phyloP scores from a whole-genome alignment of 1,140 invertebrate genomes.

The Ruditapes philippinarum region DNA sequence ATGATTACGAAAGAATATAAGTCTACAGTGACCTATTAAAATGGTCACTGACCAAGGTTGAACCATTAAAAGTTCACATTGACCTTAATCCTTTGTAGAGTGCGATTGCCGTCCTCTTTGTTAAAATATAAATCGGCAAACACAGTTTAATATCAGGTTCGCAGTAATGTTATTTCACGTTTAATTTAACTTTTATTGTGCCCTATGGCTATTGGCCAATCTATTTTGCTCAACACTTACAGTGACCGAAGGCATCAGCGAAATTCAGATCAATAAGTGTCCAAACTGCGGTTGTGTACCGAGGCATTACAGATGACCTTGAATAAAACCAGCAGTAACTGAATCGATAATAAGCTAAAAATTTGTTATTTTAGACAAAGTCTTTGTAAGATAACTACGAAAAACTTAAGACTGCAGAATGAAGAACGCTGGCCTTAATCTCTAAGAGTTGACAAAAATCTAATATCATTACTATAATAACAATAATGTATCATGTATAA shows the following conservation, averaged over 20 bases:
- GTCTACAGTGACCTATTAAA: not conserved
- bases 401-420: too few species aligned
- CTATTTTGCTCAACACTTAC: not conserved
- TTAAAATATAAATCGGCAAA: not conserved
- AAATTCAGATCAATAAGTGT: not conserved
- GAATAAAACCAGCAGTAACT: not conserved
- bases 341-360: too few species aligned
- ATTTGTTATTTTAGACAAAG: too few species aligned
- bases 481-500: too few species aligned
- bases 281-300: not conserved
- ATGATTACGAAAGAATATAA: not conserved
- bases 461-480: too few species aligned
- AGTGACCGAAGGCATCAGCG: not conserved
- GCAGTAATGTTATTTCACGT: not conserved
- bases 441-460: too few species aligned
- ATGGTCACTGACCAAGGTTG: not conserved
- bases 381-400: too few species aligned
- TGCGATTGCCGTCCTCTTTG: not conserved
- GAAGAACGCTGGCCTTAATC: too few species aligned
- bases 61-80: not conserved
- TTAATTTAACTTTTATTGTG: conserved; percentile 17
- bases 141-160: not conserved
- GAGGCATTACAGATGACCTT: not conserved
- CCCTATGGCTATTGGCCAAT: not conserved
- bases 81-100: not conserved